Evolutionary conservation across 2,888 invertebrate genomes (phyloP).

Genomic region (Phengaris alcon): DNA sequence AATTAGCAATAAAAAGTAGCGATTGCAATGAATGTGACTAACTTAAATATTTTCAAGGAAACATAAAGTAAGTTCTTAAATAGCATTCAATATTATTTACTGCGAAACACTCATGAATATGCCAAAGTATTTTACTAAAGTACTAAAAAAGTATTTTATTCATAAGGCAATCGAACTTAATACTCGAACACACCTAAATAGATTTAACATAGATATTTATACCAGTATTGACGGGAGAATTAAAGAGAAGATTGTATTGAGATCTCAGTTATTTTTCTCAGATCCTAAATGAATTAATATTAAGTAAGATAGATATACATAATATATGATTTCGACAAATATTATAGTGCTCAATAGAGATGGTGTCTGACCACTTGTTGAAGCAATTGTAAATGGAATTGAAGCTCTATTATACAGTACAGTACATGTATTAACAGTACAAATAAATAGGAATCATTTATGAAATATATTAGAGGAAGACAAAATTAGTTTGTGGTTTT

Average conservation of each 20-base stretch:
- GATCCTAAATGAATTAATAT: slow-evolving; percentile 50
- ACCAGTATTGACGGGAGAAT: slow-evolving; percentile 66
- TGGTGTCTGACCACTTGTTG: not conserved
- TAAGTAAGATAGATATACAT: slow-evolving; percentile 55
- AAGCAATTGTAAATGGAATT: not conserved
- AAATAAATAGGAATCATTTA: not conserved
- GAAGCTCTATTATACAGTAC: no score
- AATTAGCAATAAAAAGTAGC: no score
- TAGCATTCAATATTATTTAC: no score
- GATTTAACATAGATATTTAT: slow-evolving; percentile 46
- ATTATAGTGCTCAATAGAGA: slow-evolving; percentile 47
- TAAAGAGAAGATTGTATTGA: slow-evolving; percentile 56
- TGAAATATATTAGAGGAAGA: not conserved
- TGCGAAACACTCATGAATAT: not conserved
- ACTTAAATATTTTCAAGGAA: no score
- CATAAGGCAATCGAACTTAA: no score
- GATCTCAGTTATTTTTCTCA: slow-evolving; percentile 72
- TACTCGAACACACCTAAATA: not conserved
- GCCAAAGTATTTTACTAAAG: not conserved
- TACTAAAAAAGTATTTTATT: no score
- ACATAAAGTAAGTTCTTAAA: no score
- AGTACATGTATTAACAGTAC: not conserved
- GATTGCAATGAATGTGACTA: no score
- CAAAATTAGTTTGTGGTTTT: not conserved
- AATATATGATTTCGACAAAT: slow-evolving; percentile 37